phyloP scores from a whole-genome alignment of 2,888 invertebrate species.

The Myopa tessellatipennis region DNA sequence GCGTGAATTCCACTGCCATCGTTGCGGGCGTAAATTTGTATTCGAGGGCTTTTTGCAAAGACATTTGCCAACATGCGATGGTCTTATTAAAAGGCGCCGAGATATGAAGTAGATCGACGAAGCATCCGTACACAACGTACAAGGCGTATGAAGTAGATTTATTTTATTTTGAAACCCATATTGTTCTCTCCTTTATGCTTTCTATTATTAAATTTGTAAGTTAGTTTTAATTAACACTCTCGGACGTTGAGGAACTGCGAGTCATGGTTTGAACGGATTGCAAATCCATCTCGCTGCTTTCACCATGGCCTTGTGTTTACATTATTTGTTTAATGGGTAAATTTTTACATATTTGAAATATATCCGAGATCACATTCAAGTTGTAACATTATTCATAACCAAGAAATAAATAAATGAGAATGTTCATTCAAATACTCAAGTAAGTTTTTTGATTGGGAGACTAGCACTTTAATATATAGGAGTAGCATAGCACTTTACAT shows the following conservation, averaged over 20 bases:
- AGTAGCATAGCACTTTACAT: no score
- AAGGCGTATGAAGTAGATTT: neutral
- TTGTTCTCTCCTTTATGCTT: neutral
- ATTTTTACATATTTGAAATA: no score
- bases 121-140: neutral
- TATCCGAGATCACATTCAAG: no score
- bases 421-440: no score
- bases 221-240: slow-evolving; percentile 8
- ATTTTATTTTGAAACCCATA: neutral
- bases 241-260: no score
- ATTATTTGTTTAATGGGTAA: neutral
- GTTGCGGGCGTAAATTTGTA: slow-evolving; percentile 66
- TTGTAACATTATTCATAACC: no score
- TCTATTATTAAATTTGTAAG: slow-evolving; percentile 35
- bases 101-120: slow-evolving; percentile 59
- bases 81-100: slow-evolving; percentile 66
- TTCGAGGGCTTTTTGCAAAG: slow-evolving; percentile 67
- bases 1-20: slow-evolving; percentile 64
- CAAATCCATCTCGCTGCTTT: no score
- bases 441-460: no score
- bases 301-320: neutral
- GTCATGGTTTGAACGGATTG: no score
- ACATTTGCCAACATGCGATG: slow-evolving; percentile 66
- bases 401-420: no score
- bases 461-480: no score